A percentile compares a stretch with the other conserved stretches of the same genome.
Evolutionary conservation across 2,888 invertebrate genomes (phyloP).

Genomic region (Drosophila recens): DNA sequence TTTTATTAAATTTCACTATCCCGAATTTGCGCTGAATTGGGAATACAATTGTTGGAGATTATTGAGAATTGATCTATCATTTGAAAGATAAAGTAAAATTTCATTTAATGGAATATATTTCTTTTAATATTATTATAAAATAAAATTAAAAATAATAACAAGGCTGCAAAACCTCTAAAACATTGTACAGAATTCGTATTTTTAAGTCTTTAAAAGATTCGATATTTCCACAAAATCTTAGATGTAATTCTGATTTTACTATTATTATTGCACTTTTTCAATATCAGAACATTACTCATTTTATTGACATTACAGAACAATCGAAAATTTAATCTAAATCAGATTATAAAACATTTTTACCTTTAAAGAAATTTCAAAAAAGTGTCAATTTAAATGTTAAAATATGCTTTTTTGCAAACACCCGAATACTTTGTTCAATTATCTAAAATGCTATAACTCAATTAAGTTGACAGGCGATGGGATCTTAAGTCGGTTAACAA

Average conservation of each 20-base stretch:
- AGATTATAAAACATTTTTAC: neutral
- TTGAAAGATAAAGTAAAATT: neutral
- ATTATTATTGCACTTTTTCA: neutral
- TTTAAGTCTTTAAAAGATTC: no score
- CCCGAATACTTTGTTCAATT: neutral
- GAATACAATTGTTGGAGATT: neutral
- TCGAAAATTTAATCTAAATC: no score
- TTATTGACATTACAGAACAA: no score
- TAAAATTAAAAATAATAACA: no score
- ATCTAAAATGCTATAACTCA: constrained; percentile 31
- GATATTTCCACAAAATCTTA: neutral
- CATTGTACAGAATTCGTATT: no score
- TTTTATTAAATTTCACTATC: constrained; percentile 36
- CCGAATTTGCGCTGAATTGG: neutral
- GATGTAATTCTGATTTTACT: neutral
- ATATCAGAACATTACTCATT: no score
- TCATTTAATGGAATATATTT: neutral
- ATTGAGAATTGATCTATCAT: neutral
- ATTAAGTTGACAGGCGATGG: constrained; percentile 4
- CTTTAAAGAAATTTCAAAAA: neutral
- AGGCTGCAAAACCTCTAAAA: no score
- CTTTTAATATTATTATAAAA: no score
- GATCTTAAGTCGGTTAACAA: constrained; percentile 14
- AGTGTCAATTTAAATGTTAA: constrained; percentile 19
- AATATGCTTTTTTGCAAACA: constrained; percentile 9